phyloP scores from a whole-genome alignment of 2,113 vertebrate species.

The Falco punctatus region DNA sequence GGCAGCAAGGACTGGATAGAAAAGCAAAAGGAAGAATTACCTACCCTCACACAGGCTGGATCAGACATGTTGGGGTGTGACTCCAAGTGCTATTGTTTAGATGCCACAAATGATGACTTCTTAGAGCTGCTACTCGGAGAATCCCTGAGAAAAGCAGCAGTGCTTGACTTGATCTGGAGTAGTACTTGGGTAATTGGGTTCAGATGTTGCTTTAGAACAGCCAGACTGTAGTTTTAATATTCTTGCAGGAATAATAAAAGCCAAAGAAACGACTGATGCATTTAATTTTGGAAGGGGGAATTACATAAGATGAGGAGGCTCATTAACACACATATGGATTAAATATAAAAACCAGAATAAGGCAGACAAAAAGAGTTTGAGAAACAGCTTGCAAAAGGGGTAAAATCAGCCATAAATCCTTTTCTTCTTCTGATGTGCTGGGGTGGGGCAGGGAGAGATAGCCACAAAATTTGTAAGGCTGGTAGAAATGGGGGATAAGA shows the following conservation, averaged over 20 bases:
- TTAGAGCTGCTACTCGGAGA: background rate
- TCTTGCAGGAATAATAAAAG: slow-evolving; percentile 15
- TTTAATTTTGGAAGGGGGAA: background rate
- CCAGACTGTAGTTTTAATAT: background rate
- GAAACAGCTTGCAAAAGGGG: background rate
- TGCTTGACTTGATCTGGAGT: background rate
- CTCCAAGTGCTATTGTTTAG: background rate
- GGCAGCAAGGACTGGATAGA: background rate
- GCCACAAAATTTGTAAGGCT: background rate
- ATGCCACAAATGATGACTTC: background rate
- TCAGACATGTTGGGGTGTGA: accelerated
- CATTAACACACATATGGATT: background rate
- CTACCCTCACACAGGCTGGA: background rate
- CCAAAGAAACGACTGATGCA: background rate
- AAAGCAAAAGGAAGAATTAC: background rate
- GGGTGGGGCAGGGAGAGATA: background rate
- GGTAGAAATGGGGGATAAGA: background rate
- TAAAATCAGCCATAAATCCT: background rate
- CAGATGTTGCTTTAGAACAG: slow-evolving; percentile 13
- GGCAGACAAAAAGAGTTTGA: background rate
- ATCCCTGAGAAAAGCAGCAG: background rate
- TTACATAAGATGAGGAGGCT: background rate
- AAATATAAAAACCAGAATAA: background rate
- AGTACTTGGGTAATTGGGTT: background rate
- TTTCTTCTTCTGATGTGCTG: background rate